phyloP scores from a whole-genome alignment of 2,113 vertebrate genomes.

The Blennius ocellaris region DNA sequence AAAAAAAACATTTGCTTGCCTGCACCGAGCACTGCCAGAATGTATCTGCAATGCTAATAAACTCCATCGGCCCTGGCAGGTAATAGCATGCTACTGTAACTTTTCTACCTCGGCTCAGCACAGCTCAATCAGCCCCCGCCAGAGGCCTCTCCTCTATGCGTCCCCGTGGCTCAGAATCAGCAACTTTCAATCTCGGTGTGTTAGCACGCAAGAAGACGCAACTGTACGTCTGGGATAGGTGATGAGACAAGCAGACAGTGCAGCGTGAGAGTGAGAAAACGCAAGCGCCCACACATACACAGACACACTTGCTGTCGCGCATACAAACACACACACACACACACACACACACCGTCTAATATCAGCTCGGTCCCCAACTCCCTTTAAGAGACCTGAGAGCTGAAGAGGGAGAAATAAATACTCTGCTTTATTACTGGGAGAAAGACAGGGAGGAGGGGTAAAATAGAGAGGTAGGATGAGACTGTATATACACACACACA shows the following conservation, averaged over 20 bases:
- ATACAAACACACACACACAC: slow-evolving; percentile 20
- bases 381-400: slow-evolving; percentile 79
- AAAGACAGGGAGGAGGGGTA: slow-evolving; percentile 60
- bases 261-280: slow-evolving; percentile 57
- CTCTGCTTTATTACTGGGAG: slow-evolving; percentile 80
- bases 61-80: slow-evolving; percentile 74
- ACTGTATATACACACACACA: slow-evolving; percentile 33
- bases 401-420: slow-evolving; percentile 80
- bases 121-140: slow-evolving; percentile 80
- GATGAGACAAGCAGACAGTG: slow-evolving; percentile 78
- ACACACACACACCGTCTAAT: slow-evolving; percentile 73
- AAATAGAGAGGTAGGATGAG: slow-evolving; percentile 63
- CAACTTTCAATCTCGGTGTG: slow-evolving; percentile 80
- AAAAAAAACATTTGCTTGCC: slow-evolving; percentile 79
- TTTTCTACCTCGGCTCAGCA: slow-evolving; percentile 80
- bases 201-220: slow-evolving; percentile 79
- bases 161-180: slow-evolving; percentile 79
- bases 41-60: slow-evolving; percentile 81
- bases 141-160: slow-evolving; percentile 75
- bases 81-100: slow-evolving; percentile 79
- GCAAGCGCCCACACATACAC: slow-evolving; percentile 6
- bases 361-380: slow-evolving; percentile 72
- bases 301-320: slow-evolving; percentile 7
- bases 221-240: slow-evolving; percentile 77
- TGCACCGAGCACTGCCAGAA: slow-evolving; percentile 72